Evolutionary conservation across 2,113 vertebrate species (phyloP).

Genomic region (Castor canadensis): DNA sequence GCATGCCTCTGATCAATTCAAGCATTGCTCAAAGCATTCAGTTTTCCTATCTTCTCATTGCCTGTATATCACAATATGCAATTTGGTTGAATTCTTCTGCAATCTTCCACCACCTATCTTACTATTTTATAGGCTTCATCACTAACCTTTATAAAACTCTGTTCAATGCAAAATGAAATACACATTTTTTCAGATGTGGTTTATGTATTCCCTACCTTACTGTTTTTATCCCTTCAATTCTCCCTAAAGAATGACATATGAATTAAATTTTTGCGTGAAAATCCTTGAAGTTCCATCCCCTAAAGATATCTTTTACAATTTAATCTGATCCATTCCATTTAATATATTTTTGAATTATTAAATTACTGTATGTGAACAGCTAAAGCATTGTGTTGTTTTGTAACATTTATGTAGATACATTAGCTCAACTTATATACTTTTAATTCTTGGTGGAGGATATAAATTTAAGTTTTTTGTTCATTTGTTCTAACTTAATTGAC

Average conservation of each 20-base stretch:
- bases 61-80: no score
- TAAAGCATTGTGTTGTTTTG: background rate
- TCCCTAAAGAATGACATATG: background rate
- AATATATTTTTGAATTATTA: background rate
- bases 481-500: no score
- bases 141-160: background rate
- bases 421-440: no score
- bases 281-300: background rate
- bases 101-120: background rate
- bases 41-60: background rate
- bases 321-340: no score
- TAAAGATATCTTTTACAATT: background rate
- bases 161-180: background rate
- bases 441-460: no score
- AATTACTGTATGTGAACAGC: background rate
- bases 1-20: background rate
- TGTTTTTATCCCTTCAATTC: background rate
- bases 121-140: background rate
- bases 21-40: background rate
- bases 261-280: background rate
- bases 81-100: background rate
- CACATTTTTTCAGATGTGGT: background rate
- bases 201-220: background rate
- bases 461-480: no score
- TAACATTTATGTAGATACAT: no score